Conservation (phyloP, 1,140 invertebrate genomes). For the Papilio helenus region DNA sequence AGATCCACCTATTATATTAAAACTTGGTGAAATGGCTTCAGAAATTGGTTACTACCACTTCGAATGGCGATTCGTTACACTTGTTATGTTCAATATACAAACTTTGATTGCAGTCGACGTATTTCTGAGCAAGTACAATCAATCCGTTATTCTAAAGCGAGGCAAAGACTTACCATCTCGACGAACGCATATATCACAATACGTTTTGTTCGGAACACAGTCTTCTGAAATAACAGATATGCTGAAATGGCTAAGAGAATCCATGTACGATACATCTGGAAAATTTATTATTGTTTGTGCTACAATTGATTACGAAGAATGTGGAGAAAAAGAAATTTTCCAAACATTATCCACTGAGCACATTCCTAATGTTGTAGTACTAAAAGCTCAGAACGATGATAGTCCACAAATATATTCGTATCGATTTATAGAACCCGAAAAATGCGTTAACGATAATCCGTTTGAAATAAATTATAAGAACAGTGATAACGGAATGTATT, state of each 20-base stretch:
- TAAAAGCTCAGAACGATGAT: conserved; percentile 46
- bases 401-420: conserved; percentile 50
- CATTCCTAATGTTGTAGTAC: conserved; percentile 57
- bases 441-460: conserved; percentile 50
- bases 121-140: conserved; percentile 57
- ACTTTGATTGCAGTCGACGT: conserved; percentile 46
- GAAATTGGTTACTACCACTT: conserved; percentile 64
- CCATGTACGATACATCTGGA: conserved; percentile 56
- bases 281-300: conserved; percentile 62
- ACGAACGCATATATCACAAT: conserved; percentile 50
- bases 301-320: conserved; percentile 45
- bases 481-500: conserved; percentile 45
- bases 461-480: conserved; percentile 22
- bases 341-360: conserved; percentile 44
- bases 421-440: conserved; percentile 50
- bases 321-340: conserved; percentile 57
- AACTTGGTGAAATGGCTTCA: conserved; percentile 55
- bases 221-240: conserved; percentile 52
- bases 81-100: conserved; percentile 56
- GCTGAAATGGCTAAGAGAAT: conserved; percentile 50
- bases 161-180: conserved; percentile 49
- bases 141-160: conserved; percentile 52
- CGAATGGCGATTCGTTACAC: conserved; percentile 62
- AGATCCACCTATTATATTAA: conserved; percentile 41
- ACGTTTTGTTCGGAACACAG: conserved; percentile 60